Conservation (phyloP, 2,888 invertebrate species). For the Spilarctia lutea region DNA sequence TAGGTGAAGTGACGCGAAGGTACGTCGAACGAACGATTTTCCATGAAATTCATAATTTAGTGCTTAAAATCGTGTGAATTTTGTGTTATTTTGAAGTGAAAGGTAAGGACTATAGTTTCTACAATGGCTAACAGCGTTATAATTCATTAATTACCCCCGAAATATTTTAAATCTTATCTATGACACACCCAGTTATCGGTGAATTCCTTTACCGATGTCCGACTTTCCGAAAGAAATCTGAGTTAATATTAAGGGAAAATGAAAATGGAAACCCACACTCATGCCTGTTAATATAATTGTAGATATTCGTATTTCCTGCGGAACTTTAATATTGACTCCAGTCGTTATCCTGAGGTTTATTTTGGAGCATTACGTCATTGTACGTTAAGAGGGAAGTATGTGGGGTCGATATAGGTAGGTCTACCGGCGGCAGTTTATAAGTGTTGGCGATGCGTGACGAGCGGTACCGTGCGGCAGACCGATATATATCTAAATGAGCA, state of each 20-base stretch:
- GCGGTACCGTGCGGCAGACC: constrained; percentile 29
- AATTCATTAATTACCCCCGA: background rate
- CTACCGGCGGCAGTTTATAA: constrained; percentile 36
- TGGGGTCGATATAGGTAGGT: constrained; percentile 56
- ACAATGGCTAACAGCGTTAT: background rate
- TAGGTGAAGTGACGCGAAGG: constrained; percentile 69
- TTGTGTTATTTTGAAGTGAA: constrained; percentile 48
- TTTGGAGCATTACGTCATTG: constrained; percentile 86
- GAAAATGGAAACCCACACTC: constrained; percentile 29
- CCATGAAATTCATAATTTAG: constrained; percentile 55
- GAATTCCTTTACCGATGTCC: constrained; percentile 57
- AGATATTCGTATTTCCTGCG: constrained; percentile 43
- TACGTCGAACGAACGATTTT: constrained; percentile 77
- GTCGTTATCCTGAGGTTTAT: constrained; percentile 81
- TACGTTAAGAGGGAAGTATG: constrained; percentile 59
- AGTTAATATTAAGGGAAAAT: constrained; percentile 33
- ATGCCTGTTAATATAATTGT: constrained; percentile 21
- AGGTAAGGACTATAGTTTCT: constrained; percentile 57
- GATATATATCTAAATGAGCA: constrained; percentile 58
- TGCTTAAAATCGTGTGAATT: constrained; percentile 47
- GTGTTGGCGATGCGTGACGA: constrained; percentile 43
- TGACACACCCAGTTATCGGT: constrained; percentile 81
- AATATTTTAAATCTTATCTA: constrained; percentile 55
- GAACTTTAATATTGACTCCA: constrained; percentile 60
- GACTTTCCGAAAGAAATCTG: constrained; percentile 48